phyloP scores from a whole-genome alignment of 2,113 vertebrate genomes.

The Phodopus roborovskii region DNA sequence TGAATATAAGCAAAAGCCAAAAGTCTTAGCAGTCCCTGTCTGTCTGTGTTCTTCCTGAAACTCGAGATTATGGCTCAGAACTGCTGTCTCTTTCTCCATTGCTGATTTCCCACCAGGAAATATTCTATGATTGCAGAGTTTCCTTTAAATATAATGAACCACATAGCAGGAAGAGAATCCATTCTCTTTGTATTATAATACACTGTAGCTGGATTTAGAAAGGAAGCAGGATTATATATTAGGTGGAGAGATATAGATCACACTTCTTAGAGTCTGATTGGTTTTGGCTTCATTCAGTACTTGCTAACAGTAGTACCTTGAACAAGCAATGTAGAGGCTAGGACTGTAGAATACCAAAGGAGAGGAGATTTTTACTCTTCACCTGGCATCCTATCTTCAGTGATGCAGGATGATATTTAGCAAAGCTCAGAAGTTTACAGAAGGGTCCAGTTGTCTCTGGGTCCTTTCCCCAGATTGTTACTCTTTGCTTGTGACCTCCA shows the following conservation, averaged over 20 bases:
- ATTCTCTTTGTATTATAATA: neutral
- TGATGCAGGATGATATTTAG: neutral
- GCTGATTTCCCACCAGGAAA: neutral
- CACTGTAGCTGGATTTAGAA: neutral
- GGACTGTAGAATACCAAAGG: accelerated
- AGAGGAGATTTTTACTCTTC: neutral
- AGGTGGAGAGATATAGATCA: accelerated
- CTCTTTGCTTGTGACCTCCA: too few species aligned
- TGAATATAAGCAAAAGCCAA: neutral
- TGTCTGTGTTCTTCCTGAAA: neutral
- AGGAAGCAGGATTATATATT: neutral
- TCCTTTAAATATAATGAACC: neutral
- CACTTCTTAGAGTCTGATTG: neutral
- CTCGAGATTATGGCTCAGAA: neutral
- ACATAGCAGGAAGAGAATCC: neutral
- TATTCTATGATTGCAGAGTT: neutral
- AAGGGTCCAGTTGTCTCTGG: neutral
- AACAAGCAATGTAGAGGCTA: neutral
- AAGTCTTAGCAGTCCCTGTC: neutral
- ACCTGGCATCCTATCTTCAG: accelerated
- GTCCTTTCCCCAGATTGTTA: neutral
- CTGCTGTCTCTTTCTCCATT: neutral
- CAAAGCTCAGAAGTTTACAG: neutral
- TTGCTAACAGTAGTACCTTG: neutral
- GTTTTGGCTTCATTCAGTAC: neutral